Base-by-base conservation (phyloP, 1,140 invertebrate species). In the Ceratoteleas bidentatus region DNA sequence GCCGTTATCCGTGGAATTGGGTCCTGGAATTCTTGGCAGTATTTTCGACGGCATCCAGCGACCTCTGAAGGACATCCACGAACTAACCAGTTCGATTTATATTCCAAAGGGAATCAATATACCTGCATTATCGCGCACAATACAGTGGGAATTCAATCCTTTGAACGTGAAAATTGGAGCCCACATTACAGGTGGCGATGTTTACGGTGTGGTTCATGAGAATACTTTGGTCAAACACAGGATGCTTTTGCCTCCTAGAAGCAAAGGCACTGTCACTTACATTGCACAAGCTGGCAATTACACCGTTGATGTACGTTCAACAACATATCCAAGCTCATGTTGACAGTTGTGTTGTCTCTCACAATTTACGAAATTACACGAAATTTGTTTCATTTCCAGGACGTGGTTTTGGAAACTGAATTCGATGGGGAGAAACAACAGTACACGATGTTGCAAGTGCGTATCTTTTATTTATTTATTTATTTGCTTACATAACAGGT, bases 1-100 rank as follows among this genome's bases (percentile, higher is more conserved):
- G 91, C 99, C 99, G 0, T 91, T 99, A 3, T 99, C 98, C 0
- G 99, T 99, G 13, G 99, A 99, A 90, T 92, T 99, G 24, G 99
- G 99, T n/a, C 99, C 99, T 53, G 99, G 99, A 88, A 99, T 99
- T 91, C 96, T 99, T 93, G 97, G 97, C 74, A 98, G 97, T 89
- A 99, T 99, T 92, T 99, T 99, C 93, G 99, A 99, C 92, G 98
- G 98, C 93, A 99, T 99, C 89, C 99, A 99, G 92, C 96, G 99
- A 88, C 99, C 99, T 0, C 89, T 99, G 80, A 97, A 98, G 86
- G 98, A 99, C 87, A 99, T 99, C 90, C 95, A 96, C 87, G 97
- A 99, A 85, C 90, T 98, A 43, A 98, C 98, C 0, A 93, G 95
- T 85, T 98, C 97, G 86, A 99, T 99, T 91, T 99, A 99, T 93